A percentile compares a stretch with the other conserved stretches of the same genome.
These are phyloP conservation scores for Pelvicachromis taeniatus DNA, from an alignment of 2,113 vertebrate genomes.

Conservation along the genomic window DNA sequence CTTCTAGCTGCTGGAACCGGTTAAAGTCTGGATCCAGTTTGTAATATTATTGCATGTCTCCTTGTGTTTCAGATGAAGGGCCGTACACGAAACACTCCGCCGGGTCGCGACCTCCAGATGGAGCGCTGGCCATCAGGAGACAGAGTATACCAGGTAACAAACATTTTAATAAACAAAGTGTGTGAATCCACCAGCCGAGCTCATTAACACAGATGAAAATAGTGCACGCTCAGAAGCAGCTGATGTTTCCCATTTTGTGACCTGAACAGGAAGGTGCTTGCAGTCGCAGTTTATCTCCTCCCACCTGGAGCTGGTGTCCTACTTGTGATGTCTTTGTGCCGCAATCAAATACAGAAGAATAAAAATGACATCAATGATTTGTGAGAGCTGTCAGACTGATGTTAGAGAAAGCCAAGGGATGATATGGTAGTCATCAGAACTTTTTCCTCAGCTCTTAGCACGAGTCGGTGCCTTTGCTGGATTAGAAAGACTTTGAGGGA, in stretches of 20 bases:
- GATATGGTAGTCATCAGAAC: not conserved
- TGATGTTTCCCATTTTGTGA: not conserved
- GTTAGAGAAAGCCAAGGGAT: not conserved
- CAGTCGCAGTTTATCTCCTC: not conserved
- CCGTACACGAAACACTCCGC: conserved; percentile 94
- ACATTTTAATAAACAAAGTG: not conserved
- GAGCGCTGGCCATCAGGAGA: conserved; percentile 94
- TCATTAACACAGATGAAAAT: not conserved
- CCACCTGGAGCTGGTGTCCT: conserved; percentile 36
- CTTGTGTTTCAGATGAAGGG: conserved; percentile 91
- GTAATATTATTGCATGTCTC: not conserved
- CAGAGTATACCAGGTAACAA: conserved; percentile 95
- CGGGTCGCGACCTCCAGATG: conserved; percentile 88
- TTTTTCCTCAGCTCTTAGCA: not conserved
- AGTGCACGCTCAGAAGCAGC: not conserved
- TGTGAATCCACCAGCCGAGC: not conserved
- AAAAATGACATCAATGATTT: not conserved
- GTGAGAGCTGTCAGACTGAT: not conserved
- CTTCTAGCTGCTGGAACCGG: not conserved
- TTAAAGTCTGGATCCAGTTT: not conserved
- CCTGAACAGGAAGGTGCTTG: conserved; percentile 7
- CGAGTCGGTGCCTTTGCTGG: not conserved
- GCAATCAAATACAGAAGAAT: not conserved
- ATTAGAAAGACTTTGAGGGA: not conserved
- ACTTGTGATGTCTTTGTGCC: not conserved